Base-by-base conservation (phyloP, 1,140 invertebrate genomes). In the Apis cerana region DNA sequence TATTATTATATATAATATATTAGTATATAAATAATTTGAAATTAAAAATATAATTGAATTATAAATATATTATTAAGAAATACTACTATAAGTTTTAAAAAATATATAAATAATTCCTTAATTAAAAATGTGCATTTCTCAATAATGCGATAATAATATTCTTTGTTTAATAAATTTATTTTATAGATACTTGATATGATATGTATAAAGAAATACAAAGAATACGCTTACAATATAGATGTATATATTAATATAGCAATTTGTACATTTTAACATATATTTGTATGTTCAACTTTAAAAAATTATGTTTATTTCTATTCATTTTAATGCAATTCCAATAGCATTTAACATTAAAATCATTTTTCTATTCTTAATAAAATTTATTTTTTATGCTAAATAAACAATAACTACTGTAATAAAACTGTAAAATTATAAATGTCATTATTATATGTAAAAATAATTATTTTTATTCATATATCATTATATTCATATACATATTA, bases 51-150 rank as follows among this genome's bases (percentile, higher is more conserved):
- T 4, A 52, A 43, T 19, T 12, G 13, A 71, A 64, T 50, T 33
- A n/a, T 13, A 52, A 71, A 85, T 54, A 61, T 50, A 23, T 27
- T 75, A 27, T 64, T 58, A 58, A 75, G 61, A 19, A 15, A 9
- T 64, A 3, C 54, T 43, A 59, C 52, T 70, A 65, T 56, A 79
- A 84, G 61, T 27, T 85, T 9, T 27, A 50, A 59, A 48, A 50
- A 69, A n/a, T 75, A 21, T 5, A 50, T n/a, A 80, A 33, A 74
- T 21, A 13, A 70, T 75, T 58, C 3, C 11, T 58, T 52, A 71
- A 15, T 79, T 21, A 5, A 13, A 59, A 4, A 0, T n/a, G 7
- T 48, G 27, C 50, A 43, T 70, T 54, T 69, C 12, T 43, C 27
- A 3, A 69, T 21, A 70, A 56, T 68, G 15, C 33, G 17, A n/a